A percentile compares a stretch with the other conserved stretches of the same genome.
Conservation (phyloP, 2,888 invertebrate genomes). For the Ormyrus thymus region DNA sequence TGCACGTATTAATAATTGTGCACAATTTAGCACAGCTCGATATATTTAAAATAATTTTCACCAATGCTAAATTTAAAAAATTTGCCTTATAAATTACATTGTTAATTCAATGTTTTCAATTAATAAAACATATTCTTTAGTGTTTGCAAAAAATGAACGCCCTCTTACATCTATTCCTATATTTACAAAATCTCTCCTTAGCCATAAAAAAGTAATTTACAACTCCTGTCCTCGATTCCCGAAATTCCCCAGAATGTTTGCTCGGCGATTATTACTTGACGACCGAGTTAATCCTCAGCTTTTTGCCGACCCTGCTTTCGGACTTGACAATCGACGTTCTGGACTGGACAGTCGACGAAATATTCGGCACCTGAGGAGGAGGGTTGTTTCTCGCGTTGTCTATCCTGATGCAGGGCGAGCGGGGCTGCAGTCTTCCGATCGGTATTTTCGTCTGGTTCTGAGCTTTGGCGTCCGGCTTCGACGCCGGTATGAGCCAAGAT, state of each 20-base stretch:
- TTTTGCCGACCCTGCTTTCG: constrained; percentile 7
- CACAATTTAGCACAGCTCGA: no score
- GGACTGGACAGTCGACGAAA: constrained; percentile 49
- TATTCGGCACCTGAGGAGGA: constrained; percentile 53
- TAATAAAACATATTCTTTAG: no score
- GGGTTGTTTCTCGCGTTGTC: constrained; percentile 28
- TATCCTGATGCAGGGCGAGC: constrained; percentile 59
- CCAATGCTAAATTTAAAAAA: no score
- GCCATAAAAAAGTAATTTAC: no score
- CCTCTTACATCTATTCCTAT: background rate
- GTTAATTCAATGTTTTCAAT: no score
- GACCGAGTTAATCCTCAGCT: constrained; percentile 25
- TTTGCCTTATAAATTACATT: no score
- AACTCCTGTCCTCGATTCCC: no score
- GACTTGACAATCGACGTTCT: background rate
- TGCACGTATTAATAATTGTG: no score
- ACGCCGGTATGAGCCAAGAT: constrained; percentile 59
- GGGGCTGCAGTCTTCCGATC: constrained; percentile 52
- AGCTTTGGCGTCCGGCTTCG: constrained; percentile 43
- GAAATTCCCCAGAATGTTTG: no score
- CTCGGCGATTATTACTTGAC: constrained; percentile 6
- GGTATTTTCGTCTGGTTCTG: no score
- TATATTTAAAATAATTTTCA: no score
- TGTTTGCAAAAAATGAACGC: background rate
- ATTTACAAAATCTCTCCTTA: background rate